Percentiles rank a stretch among this genome's conserved stretches.
These are phyloP conservation scores for Acanthaster planci DNA, from an alignment of 35 echinoderm and acorn worm species.

Conservation along the genomic window DNA sequence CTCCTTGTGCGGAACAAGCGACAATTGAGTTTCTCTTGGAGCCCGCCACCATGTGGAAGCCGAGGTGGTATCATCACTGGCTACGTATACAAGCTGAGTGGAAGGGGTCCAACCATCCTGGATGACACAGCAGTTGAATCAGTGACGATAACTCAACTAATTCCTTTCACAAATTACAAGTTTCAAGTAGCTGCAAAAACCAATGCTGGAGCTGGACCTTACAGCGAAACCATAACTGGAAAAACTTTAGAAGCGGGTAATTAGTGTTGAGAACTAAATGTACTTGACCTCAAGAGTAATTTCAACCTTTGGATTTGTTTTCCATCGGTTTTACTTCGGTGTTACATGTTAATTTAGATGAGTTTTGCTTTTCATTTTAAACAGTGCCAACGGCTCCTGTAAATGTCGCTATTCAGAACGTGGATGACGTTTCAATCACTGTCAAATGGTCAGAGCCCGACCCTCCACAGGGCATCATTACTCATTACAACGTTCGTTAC, in stretches of 20 bases:
- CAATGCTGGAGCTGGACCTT: background rate
- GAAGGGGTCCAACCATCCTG: background rate
- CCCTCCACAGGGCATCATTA: constrained; percentile 26
- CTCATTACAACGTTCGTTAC: constrained; percentile 4
- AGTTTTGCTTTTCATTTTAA: too few relatives aligned
- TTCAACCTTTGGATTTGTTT: too few relatives aligned
- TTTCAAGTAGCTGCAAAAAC: constrained; percentile 20
- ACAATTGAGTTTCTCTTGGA: background rate
- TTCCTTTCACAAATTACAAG: constrained; percentile 15
- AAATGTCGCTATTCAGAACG: background rate
- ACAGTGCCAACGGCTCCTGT: constrained; percentile 3
- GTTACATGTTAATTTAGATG: too few relatives aligned
- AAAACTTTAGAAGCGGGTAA: background rate
- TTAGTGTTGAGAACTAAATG: too few relatives aligned
- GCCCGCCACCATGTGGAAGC: background rate
- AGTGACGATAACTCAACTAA: background rate
- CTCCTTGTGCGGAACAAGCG: background rate
- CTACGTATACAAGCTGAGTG: background rate
- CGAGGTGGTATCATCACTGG: constrained; percentile 14
- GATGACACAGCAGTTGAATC: background rate
- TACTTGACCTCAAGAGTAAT: too few relatives aligned
- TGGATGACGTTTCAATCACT: background rate
- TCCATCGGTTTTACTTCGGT: too few relatives aligned
- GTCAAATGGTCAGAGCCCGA: constrained; percentile 11
- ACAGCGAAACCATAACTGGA: background rate